Conservation (phyloP, 2,888 invertebrate species). For the Molorchus minor region DNA sequence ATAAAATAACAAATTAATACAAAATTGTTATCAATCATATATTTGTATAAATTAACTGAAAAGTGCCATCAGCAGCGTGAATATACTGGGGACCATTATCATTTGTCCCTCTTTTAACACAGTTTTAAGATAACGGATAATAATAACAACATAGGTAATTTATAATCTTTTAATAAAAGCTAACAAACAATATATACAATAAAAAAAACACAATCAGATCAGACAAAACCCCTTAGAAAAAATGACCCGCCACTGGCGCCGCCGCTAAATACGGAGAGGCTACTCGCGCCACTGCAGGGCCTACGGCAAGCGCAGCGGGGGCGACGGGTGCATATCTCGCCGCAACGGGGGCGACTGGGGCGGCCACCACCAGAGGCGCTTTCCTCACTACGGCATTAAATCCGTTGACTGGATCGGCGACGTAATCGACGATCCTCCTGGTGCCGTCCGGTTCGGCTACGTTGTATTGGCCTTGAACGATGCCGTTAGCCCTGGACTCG, state of each 20-base stretch:
- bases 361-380: conserved; percentile 63
- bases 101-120: no score
- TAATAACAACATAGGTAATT: no score
- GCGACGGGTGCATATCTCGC: conserved; percentile 39
- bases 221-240: neutral
- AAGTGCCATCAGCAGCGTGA: no score
- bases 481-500: conserved; percentile 68
- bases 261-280: conserved; percentile 45
- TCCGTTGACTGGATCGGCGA: conserved; percentile 72
- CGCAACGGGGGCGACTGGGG: conserved; percentile 44
- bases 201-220: conserved; percentile 6
- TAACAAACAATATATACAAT: neutral
- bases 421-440: conserved; percentile 71
- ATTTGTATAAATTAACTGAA: no score
- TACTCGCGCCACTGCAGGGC: conserved; percentile 57
- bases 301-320: conserved; percentile 32
- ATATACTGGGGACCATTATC: no score
- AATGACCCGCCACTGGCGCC: conserved; percentile 34
- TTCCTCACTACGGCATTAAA: conserved; percentile 75
- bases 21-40: no score
- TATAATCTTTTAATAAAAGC: neutral
- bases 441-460: conserved; percentile 73
- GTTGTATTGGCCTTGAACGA: conserved; percentile 72
- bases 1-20: no score
- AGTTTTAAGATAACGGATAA: no score